Evolutionary conservation across 2,113 vertebrate species (phyloP).

Genomic region (Alouatta palliata): DNA sequence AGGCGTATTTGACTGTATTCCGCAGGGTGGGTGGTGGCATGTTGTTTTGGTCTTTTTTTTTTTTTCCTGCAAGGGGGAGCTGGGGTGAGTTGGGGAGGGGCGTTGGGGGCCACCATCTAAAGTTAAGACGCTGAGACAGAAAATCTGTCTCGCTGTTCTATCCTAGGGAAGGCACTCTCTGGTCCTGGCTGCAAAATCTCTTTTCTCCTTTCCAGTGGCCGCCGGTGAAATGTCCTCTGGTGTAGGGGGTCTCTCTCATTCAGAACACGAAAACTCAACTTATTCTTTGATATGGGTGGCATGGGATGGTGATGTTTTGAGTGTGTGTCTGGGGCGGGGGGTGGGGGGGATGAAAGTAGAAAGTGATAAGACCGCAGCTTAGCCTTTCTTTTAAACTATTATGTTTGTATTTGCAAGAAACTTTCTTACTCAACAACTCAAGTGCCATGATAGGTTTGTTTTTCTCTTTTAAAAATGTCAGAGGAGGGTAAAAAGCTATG

Average conservation of each 20-base stretch:
- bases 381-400: constrained; percentile 69
- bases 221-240: constrained; percentile 70
- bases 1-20: constrained; percentile 35
- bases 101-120: constrained; percentile 71
- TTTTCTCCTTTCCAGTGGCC: constrained; percentile 27
- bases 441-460: constrained; percentile 55
- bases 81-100: constrained; percentile 71
- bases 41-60: constrained; percentile 45
- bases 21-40: constrained; percentile 60
- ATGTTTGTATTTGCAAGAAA: constrained; percentile 81
- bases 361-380: background rate
- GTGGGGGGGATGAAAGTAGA: constrained; percentile 35
- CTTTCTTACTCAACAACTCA: constrained; percentile 78
- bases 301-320: background rate
- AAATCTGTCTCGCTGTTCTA: constrained; percentile 68
- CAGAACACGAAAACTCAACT: constrained; percentile 57
- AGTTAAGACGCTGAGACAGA: constrained; percentile 80
- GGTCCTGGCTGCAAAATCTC: constrained; percentile 45
- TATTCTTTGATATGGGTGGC: background rate
- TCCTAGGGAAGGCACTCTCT: constrained; percentile 49
- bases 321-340: constrained; percentile 40
- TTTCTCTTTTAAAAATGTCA: constrained; percentile 64
- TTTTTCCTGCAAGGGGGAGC: background rate
- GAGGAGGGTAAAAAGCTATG: constrained; percentile 62
- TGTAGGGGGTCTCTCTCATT: constrained; percentile 76